Percentiles rank a stretch among this genome's conserved stretches.
phyloP scores from a whole-genome alignment of 1,140 invertebrate species.

The Drosophila malerkotliana region DNA sequence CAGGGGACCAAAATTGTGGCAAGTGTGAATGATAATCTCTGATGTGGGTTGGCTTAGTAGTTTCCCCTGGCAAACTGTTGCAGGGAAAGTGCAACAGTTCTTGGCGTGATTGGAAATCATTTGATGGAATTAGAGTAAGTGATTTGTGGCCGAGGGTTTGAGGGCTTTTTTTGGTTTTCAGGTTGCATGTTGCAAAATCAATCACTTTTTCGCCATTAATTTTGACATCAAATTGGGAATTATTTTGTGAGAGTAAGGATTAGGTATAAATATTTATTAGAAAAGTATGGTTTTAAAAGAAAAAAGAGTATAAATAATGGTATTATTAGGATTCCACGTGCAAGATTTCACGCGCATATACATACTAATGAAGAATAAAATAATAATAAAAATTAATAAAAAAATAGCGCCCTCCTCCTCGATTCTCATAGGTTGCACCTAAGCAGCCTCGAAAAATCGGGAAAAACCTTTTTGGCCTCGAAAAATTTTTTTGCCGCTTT shows the following conservation, averaged over 20 bases:
- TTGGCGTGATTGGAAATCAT: constrained; percentile 49
- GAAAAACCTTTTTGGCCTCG: no score
- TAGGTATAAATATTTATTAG: background rate
- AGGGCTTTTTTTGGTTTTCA: constrained; percentile 9
- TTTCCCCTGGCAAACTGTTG: constrained; percentile 55
- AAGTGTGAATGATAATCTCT: constrained; percentile 15
- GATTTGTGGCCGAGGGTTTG: constrained; percentile 28
- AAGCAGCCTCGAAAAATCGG: no score
- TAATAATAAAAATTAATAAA: no score
- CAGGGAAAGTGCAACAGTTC: constrained; percentile 57
- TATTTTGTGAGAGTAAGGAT: background rate
- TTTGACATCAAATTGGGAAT: constrained; percentile 4
- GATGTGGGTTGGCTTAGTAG: background rate
- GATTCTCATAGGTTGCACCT: no score
- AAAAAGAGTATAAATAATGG: no score
- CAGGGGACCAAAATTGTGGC: constrained; percentile 15
- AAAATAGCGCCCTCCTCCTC: no score
- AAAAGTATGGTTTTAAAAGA: background rate
- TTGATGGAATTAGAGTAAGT: background rate
- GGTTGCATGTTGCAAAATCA: constrained; percentile 18
- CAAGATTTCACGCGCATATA: no score
- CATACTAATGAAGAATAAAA: no score
- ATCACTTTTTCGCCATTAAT: background rate
- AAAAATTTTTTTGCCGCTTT: no score
- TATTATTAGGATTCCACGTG: no score